Conservation (phyloP, 1,140 invertebrate genomes). For the Pomacea maculata region DNA sequence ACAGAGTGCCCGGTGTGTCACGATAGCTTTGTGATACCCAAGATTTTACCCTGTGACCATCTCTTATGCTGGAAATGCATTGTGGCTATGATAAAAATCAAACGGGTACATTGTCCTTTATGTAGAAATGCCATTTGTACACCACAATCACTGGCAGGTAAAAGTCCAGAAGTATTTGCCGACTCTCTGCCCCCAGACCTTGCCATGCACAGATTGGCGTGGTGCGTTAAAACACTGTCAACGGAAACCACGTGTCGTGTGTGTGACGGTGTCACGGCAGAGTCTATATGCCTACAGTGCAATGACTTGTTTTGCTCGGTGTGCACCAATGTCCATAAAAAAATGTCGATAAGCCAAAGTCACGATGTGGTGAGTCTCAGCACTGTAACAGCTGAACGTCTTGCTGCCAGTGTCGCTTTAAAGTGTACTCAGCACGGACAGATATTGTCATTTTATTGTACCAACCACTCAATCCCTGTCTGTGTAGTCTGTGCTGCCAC, state of each 20-base stretch:
- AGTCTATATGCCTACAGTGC: background rate
- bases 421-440: background rate
- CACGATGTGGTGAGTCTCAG: background rate
- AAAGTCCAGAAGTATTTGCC: background rate
- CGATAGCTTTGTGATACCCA: background rate
- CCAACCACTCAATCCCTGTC: background rate
- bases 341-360: background rate
- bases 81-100: background rate
- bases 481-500: background rate
- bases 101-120: too few relatives aligned
- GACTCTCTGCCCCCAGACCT: background rate
- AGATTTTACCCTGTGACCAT: slow-evolving; percentile 7
- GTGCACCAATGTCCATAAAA: background rate
- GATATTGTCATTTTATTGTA: background rate
- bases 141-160: too few relatives aligned
- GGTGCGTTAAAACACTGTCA: background rate
- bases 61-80: background rate
- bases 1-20: slow-evolving; percentile 5
- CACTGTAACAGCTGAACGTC: background rate
- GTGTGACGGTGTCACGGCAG: slow-evolving; percentile 1
- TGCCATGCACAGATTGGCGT: background rate
- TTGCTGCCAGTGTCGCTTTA: background rate
- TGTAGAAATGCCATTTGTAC: too few relatives aligned
- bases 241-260: background rate
- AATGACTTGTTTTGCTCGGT: background rate